These are phyloP conservation scores for Microhierax caerulescens DNA, from an alignment of 2,797 vertebrate species.

Conservation along the genomic window DNA sequence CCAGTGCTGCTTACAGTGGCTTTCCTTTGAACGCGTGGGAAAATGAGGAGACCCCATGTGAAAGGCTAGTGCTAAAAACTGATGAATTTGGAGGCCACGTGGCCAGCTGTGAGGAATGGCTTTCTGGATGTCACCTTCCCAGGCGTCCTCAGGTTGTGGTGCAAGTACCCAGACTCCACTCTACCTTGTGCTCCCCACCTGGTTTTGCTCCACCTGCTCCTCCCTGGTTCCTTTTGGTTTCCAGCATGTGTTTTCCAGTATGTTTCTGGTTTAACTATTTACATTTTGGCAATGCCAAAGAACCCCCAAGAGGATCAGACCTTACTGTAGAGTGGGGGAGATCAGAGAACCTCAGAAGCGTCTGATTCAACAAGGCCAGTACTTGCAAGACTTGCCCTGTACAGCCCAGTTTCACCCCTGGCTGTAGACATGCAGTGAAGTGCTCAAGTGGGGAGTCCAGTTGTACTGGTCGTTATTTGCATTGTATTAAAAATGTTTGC, in stretches of 20 bases:
- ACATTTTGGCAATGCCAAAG: neutral
- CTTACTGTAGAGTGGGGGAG: neutral
- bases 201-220: neutral
- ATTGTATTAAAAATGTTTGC: neutral
- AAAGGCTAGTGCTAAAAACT: neutral
- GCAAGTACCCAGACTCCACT: fast-evolving
- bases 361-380: neutral
- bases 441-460: neutral
- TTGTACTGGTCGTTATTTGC: neutral
- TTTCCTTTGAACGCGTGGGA: neutral
- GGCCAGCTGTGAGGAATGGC: neutral
- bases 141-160: neutral
- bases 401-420: neutral
- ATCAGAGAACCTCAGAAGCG: neutral
- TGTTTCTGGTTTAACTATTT: neutral
- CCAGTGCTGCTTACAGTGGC: neutral
- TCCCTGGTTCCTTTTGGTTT: neutral
- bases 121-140: neutral
- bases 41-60: neutral
- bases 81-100: fast-evolving
- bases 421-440: neutral
- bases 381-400: neutral
- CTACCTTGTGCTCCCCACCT: neutral
- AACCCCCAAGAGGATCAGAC: neutral
- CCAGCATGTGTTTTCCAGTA: fast-evolving